Percentiles rank a stretch among this genome's conserved stretches.
These are phyloP conservation scores for Halcyon badia DNA, from an alignment of 2,797 vertebrate species.

Conservation along the genomic window DNA sequence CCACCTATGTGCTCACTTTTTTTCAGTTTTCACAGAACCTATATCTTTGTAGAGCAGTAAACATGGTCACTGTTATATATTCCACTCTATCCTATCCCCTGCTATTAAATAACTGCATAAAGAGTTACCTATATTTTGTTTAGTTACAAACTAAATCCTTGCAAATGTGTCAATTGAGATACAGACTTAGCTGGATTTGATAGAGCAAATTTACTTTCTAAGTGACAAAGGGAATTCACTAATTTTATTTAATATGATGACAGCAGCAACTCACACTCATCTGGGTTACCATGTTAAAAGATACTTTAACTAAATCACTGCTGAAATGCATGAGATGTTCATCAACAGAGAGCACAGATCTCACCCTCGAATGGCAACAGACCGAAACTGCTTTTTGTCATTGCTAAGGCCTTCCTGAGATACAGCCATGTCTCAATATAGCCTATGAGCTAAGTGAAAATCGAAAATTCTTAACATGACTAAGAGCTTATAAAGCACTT, in stretches of 20 bases:
- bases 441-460: background rate
- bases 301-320: background rate
- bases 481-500: background rate
- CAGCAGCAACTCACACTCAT: background rate
- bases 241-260: background rate
- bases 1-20: background rate
- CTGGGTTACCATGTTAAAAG: background rate
- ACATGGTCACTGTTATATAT: background rate
- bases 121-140: background rate
- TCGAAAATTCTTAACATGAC: background rate
- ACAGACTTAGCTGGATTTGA: background rate
- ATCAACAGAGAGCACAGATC: background rate
- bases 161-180: background rate
- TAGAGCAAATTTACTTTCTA: background rate
- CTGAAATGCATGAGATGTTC: background rate
- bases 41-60: background rate
- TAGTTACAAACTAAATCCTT: background rate
- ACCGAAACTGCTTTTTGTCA: background rate
- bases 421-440: background rate
- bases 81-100: background rate
- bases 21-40: rapidly evolving
- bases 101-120: background rate
- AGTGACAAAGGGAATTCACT: background rate
- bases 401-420: background rate
- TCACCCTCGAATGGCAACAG: background rate